Conservation (phyloP, 2,113 vertebrate genomes). For the Poicephalus gulielmi region DNA sequence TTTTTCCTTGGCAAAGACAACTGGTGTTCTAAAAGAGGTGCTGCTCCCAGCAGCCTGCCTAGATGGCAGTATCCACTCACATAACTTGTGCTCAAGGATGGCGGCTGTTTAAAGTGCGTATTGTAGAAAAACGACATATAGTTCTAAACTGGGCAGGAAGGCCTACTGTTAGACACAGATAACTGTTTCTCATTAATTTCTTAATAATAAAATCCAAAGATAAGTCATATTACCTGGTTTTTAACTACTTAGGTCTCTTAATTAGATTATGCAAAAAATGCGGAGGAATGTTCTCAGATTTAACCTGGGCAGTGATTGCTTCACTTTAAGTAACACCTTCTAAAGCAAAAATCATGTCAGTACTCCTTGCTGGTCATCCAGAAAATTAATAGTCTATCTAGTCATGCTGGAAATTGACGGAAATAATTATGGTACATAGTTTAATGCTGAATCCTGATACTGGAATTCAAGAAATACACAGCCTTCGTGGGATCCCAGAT, state of each 20-base stretch:
- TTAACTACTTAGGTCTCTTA: not conserved
- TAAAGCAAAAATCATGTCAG: not conserved
- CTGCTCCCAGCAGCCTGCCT: slow-evolving; percentile 29
- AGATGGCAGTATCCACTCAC: slow-evolving; percentile 63
- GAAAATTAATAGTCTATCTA: not conserved
- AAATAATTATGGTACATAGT: not conserved
- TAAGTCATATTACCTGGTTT: not conserved
- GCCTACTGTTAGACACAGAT: not conserved
- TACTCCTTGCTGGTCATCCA: not conserved
- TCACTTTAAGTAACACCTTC: not conserved
- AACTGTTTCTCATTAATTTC: not conserved
- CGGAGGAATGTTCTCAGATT: not conserved
- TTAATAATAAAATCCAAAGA: not conserved
- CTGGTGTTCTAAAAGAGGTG: not conserved
- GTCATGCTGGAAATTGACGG: not conserved
- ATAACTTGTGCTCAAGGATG: not conserved
- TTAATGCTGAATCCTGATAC: not conserved
- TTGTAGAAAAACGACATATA: not conserved
- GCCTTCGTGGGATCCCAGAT: not conserved
- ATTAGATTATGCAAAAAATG: not conserved
- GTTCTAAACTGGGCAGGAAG: not conserved
- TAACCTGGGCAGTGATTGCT: not conserved
- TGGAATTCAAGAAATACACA: not conserved
- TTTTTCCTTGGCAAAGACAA: not conserved
- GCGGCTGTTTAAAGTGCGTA: not conserved